Evolutionary conservation across 2,888 invertebrate species (phyloP), one percentile per base, ranked within the genome.

Genomic region (Mamestra brassicae): DNA sequence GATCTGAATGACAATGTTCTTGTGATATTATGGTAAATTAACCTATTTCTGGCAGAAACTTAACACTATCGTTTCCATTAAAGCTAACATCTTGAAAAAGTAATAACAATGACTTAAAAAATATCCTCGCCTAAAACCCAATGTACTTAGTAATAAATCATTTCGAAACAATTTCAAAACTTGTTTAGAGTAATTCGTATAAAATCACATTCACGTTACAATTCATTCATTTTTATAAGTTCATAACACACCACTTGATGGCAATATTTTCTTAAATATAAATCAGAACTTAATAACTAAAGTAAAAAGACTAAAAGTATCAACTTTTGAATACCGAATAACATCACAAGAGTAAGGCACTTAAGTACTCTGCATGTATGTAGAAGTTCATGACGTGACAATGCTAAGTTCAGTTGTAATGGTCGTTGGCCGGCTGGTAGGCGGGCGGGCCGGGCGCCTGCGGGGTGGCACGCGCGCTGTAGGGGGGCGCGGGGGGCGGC

Each of bases 391-490:
- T 2, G 57, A 66, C 34, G 34, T 72, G 67, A 70, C 36, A 74
- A 58, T 63, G 71, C 58, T 63, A 75, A 71, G 71, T 86, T 88
- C 78, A 92, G 77, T 93, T 92, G 81, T 95, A 95, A 34, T 90
- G 87, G 81, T 96, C 96, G 76, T 89, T 92, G 17, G 88, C 76
- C 8, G 94, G 91, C 76, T 95, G 96, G 84, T 96, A 96, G 2
- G 95, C 96, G 58, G 96, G 96, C 62, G 96, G 96, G 82, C 96
- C 96, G 58, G 96, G 81, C 66, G 96, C 95, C 80, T 95, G 96
- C 67, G 95, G 95, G 7, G 95, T 95, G 69, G 94, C 95, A 74
- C 95, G 92, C 50, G 95, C 92, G 85, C 91, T 90, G 90, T 95
- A 95, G 0, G 95, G 95, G 4, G 95, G 95, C 84, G 95, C 95